phyloP scores from a whole-genome alignment of 1,140 invertebrate genomes.

The Magallana ariakensis region DNA sequence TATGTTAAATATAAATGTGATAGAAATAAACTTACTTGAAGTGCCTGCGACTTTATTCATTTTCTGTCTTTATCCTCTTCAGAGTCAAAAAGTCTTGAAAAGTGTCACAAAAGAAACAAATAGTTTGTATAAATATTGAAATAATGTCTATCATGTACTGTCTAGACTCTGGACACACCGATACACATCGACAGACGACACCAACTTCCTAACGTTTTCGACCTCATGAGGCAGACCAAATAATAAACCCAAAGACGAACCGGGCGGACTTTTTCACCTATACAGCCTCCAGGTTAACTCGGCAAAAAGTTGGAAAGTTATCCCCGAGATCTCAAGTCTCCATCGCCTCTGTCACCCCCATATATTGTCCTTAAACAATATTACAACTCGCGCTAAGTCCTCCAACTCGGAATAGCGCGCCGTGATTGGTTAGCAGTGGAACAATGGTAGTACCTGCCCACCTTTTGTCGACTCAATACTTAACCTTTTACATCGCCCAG shows the following conservation, averaged over 20 bases:
- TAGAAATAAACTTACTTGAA: conserved; percentile 48
- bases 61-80: conserved; percentile 31
- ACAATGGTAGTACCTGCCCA: conserved; percentile 24
- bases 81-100: not conserved
- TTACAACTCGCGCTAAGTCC: not conserved
- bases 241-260: not conserved
- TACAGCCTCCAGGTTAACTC: not conserved
- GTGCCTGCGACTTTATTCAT: conserved; percentile 52
- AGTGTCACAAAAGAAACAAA: not conserved
- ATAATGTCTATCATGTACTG: not conserved
- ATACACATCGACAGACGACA: not conserved
- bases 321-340: not conserved
- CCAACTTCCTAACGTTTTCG: not conserved
- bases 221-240: not conserved
- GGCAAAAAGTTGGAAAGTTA: conserved; percentile 36
- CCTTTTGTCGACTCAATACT: conserved; percentile 21
- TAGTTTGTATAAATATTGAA: not conserved
- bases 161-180: not conserved
- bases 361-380: conserved; percentile 25
- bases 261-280: not conserved
- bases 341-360: conserved; percentile 21
- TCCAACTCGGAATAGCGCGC: not conserved
- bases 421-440: not conserved
- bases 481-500: conserved; percentile 38
- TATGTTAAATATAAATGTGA: not conserved